These are phyloP conservation scores for Charadrius vociferus DNA, from an alignment of 2,113 vertebrate genomes.

Conservation along the genomic window DNA sequence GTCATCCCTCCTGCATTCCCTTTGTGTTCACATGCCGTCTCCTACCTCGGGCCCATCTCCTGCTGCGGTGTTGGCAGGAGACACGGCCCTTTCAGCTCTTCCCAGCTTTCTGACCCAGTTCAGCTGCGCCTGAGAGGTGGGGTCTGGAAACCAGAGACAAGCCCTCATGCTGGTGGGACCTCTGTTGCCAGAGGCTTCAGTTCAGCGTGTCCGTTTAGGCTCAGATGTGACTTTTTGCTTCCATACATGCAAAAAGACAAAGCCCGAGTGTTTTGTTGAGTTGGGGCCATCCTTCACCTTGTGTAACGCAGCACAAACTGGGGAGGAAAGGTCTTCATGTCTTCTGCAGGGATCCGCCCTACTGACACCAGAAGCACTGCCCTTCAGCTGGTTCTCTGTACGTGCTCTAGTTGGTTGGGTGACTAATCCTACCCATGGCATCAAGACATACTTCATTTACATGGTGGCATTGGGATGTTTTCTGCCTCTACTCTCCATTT, in stretches of 20 bases:
- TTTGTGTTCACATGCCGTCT: fast-evolving
- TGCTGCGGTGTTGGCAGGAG: neutral
- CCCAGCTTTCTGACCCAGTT: conserved; percentile 19
- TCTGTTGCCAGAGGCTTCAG: neutral
- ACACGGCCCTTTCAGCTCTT: fast-evolving
- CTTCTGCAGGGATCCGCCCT: neutral
- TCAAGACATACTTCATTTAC: neutral
- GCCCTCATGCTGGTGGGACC: neutral
- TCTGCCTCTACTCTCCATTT: neutral
- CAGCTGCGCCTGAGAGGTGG: neutral
- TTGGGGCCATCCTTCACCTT: neutral
- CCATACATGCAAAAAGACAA: neutral
- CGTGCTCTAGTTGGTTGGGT: neutral
- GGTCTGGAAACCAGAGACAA: conserved; percentile 1
- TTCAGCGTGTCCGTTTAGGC: neutral
- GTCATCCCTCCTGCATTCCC: neutral
- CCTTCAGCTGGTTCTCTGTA: neutral
- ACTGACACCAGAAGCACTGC: neutral
- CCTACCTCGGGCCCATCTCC: neutral
- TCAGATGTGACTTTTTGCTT: neutral
- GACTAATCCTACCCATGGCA: neutral
- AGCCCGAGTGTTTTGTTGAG: neutral
- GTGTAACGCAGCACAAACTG: fast-evolving
- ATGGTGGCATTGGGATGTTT: neutral
- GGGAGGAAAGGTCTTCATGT: neutral